phyloP scores from a whole-genome alignment of 23 tunicate genomes.

The Styela plicata region DNA sequence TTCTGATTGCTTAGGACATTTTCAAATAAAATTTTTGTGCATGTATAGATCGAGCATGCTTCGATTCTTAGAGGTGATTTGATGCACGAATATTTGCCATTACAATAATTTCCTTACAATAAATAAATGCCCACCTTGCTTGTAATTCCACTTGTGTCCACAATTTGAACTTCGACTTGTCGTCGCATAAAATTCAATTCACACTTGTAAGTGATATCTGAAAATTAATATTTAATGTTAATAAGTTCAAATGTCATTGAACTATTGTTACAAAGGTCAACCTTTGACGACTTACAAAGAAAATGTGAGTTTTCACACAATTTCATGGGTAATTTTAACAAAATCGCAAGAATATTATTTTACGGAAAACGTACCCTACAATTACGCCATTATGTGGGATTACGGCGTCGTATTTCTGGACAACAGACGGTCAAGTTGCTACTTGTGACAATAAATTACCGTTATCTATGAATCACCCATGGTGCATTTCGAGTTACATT shows the following conservation, averaged over 20 bases:
- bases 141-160: slow-evolving; percentile 9
- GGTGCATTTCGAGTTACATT: not conserved
- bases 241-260: not conserved
- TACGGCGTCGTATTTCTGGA: not conserved
- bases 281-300: too few species aligned
- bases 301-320: not conserved
- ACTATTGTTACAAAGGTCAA: too few species aligned
- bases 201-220: slow-evolving; percentile 25
- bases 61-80: too few species aligned
- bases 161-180: slow-evolving; percentile 17
- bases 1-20: too few species aligned
- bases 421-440: not conserved
- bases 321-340: not conserved
- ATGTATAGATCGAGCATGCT: too few species aligned
- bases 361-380: not conserved
- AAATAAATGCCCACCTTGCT: slow-evolving; percentile 6
- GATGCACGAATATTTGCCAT: too few species aligned
- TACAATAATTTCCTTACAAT: too few species aligned
- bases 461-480: not conserved
- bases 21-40: too few species aligned
- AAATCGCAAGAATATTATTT: not conserved
- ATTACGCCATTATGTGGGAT: not conserved
- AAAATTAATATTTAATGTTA: not conserved
- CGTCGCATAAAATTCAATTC: slow-evolving; percentile 16
- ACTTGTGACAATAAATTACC: not conserved